Percentiles rank a stretch among this genome's conserved stretches.
Evolutionary conservation across 2,113 vertebrate genomes (phyloP).

Genomic region (Chaetops frenatus): DNA sequence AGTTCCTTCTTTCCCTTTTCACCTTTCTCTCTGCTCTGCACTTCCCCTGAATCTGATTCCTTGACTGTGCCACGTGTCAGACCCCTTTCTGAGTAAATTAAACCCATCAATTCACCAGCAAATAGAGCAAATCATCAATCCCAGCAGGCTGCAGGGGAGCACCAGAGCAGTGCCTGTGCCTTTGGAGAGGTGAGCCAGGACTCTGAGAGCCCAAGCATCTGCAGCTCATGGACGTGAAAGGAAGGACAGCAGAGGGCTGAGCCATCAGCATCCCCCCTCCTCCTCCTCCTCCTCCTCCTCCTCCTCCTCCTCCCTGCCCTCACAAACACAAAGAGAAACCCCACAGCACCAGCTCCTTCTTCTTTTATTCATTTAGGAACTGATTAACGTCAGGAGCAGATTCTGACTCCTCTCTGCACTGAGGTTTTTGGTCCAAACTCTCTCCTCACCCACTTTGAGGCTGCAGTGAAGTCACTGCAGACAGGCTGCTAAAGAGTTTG

Average conservation of each 20-base stretch:
- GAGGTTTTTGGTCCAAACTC: not conserved
- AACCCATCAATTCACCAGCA: not conserved
- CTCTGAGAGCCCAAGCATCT: accelerated
- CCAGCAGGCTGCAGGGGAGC: not conserved
- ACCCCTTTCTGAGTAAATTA: not conserved
- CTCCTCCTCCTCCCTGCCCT: not conserved
- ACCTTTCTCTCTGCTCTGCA: accelerated
- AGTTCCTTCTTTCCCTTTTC: not conserved
- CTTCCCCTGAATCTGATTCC: not conserved
- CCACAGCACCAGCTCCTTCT: not conserved
- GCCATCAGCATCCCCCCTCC: not conserved
- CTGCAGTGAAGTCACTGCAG: not conserved
- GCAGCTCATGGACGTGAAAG: not conserved
- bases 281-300: not conserved
- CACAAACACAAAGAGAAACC: not conserved
- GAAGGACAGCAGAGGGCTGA: not conserved
- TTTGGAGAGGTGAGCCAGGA: not conserved
- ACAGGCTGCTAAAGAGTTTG: not conserved
- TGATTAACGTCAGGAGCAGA: not conserved
- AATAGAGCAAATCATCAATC: not conserved
- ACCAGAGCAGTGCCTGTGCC: accelerated
- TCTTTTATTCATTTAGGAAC: not conserved
- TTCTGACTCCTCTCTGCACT: not conserved
- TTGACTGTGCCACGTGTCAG: not conserved
- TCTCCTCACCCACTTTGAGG: not conserved